Evolutionary conservation across 2,888 invertebrate species (phyloP).

Genomic region (Harmothoe impar): DNA sequence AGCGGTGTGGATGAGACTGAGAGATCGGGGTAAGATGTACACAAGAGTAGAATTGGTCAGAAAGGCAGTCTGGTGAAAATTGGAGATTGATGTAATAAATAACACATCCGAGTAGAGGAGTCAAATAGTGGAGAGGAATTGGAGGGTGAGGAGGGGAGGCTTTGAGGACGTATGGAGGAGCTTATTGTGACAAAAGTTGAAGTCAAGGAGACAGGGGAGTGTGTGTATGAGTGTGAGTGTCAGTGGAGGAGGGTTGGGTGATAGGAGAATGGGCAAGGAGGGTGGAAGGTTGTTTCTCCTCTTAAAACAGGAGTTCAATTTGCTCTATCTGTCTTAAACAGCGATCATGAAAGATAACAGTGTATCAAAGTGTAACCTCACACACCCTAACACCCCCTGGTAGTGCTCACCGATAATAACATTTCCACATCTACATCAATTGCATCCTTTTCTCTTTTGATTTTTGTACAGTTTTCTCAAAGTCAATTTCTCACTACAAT

Average conservation of each 20-base stretch:
- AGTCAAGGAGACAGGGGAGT: background rate
- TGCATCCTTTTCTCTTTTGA: background rate
- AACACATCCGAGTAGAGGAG: background rate
- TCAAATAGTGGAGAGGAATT: background rate
- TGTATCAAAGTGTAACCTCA: background rate
- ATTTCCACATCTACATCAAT: background rate
- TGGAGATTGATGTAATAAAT: background rate
- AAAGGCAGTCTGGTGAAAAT: background rate
- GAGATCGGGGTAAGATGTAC: too few relatives aligned
- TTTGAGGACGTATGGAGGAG: background rate
- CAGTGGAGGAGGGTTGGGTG: background rate
- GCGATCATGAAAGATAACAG: conserved; percentile 1
- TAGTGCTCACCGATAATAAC: background rate
- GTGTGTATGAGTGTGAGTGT: background rate
- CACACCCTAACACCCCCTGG: background rate
- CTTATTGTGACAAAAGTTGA: background rate
- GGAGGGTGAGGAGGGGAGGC: background rate
- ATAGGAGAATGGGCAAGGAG: background rate
- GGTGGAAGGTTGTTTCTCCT: background rate
- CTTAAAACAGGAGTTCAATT: background rate
- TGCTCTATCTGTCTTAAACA: background rate
- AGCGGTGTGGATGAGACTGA: too few relatives aligned
- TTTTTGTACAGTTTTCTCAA: background rate
- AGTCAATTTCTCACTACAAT: background rate
- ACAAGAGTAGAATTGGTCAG: background rate